These are phyloP conservation scores for Ctenoplectra terminalis DNA, from an alignment of 1,140 invertebrate species.

Conservation along the genomic window DNA sequence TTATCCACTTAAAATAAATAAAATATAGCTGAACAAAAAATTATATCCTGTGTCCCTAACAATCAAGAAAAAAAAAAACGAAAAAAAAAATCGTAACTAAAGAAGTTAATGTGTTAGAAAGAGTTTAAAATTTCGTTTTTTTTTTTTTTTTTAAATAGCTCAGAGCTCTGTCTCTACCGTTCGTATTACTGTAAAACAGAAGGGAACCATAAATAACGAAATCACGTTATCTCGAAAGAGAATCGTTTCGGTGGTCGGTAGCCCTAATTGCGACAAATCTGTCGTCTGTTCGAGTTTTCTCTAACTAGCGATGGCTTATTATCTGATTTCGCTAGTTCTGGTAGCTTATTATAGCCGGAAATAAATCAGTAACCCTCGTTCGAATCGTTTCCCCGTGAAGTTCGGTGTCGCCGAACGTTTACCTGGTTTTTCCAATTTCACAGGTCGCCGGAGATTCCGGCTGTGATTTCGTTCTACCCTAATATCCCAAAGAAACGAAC, in stretches of 20 bases:
- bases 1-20: too few species aligned
- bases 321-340: conserved; percentile 49
- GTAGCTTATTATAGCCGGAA: conserved; percentile 53
- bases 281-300: conserved; percentile 29
- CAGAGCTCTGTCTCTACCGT: too few species aligned
- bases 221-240: conserved; percentile 40
- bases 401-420: conserved; percentile 40
- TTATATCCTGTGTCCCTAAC: too few species aligned
- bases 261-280: conserved; percentile 63
- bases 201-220: background rate
- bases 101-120: too few species aligned
- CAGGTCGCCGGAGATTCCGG: conserved; percentile 31
- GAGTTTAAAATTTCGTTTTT: too few species aligned
- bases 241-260: conserved; percentile 46
- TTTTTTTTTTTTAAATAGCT: too few species aligned
- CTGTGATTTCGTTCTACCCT: conserved; percentile 10
- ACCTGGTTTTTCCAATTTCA: conserved; percentile 59
- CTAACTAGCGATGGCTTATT: conserved; percentile 33
- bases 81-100: too few species aligned
- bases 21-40: too few species aligned
- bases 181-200: background rate
- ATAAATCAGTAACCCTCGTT: conserved; percentile 53
- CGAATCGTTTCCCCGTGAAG: background rate
- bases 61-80: too few species aligned
- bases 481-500: conserved; percentile 32